Percentiles rank a stretch among this genome's conserved stretches.
phyloP scores from a whole-genome alignment of 2,113 vertebrate genomes.

The Sphaerodactylus townsendi region DNA sequence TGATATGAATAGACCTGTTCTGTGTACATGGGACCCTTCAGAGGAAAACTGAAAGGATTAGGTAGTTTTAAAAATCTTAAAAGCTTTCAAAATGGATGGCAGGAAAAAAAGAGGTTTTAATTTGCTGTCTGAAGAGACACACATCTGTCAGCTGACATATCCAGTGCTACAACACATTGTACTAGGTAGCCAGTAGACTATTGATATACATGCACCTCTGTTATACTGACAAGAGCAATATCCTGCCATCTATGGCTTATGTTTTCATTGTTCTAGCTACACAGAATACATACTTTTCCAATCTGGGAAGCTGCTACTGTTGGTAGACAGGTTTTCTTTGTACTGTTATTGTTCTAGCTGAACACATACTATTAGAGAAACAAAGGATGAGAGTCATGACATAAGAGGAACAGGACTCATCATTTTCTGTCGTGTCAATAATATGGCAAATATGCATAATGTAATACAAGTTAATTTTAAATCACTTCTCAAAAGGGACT shows the following conservation, averaged over 20 bases:
- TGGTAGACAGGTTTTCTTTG: background rate
- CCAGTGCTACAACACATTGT: background rate
- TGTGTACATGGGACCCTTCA: slow-evolving; percentile 61
- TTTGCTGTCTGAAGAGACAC: slow-evolving; percentile 16
- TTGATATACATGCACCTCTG: too few species aligned
- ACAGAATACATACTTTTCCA: background rate
- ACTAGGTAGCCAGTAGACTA: slow-evolving; percentile 10
- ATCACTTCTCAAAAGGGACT: slow-evolving; percentile 34
- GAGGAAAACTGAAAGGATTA: slow-evolving; percentile 51
- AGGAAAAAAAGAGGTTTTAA: slow-evolving; percentile 17
- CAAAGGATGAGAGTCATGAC: background rate
- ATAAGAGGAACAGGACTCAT: slow-evolving; percentile 65
- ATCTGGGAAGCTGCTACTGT: background rate
- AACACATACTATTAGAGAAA: slow-evolving; percentile 37
- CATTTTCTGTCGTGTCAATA: slow-evolving; percentile 53
- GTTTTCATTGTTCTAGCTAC: slow-evolving; percentile 38
- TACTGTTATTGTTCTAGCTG: slow-evolving; percentile 25
- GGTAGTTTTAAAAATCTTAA: slow-evolving; percentile 63
- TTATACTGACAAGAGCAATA: too few species aligned
- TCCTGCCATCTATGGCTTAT: slow-evolving; percentile 54
- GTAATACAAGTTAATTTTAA: slow-evolving; percentile 17
- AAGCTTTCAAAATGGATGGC: slow-evolving; percentile 25
- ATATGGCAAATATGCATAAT: background rate
- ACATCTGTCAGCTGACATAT: background rate
- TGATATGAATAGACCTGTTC: slow-evolving; percentile 49